A percentile compares a stretch with the other conserved stretches of the same genome.
These are phyloP conservation scores for Pemphigus obesinymphae DNA, from an alignment of 1,140 invertebrate genomes.

Conservation along the genomic window DNA sequence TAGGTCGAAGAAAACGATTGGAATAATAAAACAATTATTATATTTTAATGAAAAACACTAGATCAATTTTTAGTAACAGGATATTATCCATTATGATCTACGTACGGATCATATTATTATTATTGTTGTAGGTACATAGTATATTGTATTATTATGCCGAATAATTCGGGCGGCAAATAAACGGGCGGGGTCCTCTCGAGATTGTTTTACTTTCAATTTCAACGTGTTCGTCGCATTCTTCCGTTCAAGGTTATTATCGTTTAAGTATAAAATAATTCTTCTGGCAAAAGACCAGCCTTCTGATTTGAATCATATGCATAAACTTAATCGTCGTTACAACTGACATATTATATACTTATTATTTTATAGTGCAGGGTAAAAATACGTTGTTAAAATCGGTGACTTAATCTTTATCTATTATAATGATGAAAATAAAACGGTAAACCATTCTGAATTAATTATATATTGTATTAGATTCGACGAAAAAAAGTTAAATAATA, in stretches of 20 bases:
- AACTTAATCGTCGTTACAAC: neutral
- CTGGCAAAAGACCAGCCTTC: neutral
- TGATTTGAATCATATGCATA: neutral
- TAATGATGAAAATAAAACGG: too few species aligned
- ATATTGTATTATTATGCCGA: neutral
- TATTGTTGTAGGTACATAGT: neutral
- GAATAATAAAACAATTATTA: neutral
- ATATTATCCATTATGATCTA: neutral
- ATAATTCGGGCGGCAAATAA: neutral
- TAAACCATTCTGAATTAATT: too few species aligned
- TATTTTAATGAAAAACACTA: neutral
- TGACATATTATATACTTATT: too few species aligned
- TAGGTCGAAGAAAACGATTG: slow-evolving; percentile 1
- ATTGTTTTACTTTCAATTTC: slow-evolving; percentile 34
- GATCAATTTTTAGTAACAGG: neutral
- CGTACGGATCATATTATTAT: neutral
- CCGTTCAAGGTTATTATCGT: slow-evolving; percentile 31
- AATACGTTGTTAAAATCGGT: neutral
- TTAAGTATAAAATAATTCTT: slow-evolving; percentile 9
- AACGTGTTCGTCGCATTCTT: slow-evolving; percentile 30
- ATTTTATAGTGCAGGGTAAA: too few species aligned
- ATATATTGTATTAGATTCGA: too few species aligned
- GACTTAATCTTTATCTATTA: too few species aligned
- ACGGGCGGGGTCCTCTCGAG: neutral
- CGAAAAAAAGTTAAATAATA: too few species aligned